These are phyloP conservation scores for Drosophila diplacantha DNA, from an alignment of 2,888 invertebrate species.

Conservation along the genomic window DNA sequence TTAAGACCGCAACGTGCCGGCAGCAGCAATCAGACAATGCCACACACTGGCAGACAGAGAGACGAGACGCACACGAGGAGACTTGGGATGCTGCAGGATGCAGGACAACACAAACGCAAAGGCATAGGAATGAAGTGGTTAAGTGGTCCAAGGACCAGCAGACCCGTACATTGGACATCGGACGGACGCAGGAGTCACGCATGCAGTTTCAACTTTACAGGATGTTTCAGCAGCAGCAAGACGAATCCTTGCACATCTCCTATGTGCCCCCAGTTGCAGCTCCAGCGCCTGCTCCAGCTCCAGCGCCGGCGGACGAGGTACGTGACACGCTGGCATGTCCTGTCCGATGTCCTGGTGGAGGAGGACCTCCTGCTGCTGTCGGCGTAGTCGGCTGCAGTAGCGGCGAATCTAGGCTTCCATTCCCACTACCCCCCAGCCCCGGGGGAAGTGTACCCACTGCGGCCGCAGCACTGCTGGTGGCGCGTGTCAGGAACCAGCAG, in stretches of 20 bases:
- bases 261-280: slow-evolving; percentile 64
- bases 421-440: slow-evolving; percentile 54
- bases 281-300: background rate
- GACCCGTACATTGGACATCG: slow-evolving; percentile 16
- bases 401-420: slow-evolving; percentile 68
- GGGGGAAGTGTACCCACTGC: slow-evolving; percentile 33
- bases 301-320: slow-evolving; percentile 57
- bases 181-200: slow-evolving; percentile 45
- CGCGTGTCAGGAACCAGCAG: slow-evolving; percentile 88
- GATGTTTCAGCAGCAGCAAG: slow-evolving; percentile 73
- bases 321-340: slow-evolving; percentile 63
- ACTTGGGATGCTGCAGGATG: slow-evolving; percentile 28
- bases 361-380: slow-evolving; percentile 42
- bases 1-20: slow-evolving; percentile 32
- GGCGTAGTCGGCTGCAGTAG: slow-evolving; percentile 61
- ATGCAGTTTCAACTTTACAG: slow-evolving; percentile 65
- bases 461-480: slow-evolving; percentile 53
- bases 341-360: slow-evolving; percentile 9
- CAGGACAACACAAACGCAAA: slow-evolving; percentile 54
- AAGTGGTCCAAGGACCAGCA: slow-evolving; percentile 54
- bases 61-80: slow-evolving; percentile 24
- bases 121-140: slow-evolving; percentile 65
- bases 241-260: slow-evolving; percentile 68
- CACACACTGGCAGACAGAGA: slow-evolving; percentile 28
- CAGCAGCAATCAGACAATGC: slow-evolving; percentile 46